Conservation (phyloP, 1,140 invertebrate species). For the Papilio polytes region DNA sequence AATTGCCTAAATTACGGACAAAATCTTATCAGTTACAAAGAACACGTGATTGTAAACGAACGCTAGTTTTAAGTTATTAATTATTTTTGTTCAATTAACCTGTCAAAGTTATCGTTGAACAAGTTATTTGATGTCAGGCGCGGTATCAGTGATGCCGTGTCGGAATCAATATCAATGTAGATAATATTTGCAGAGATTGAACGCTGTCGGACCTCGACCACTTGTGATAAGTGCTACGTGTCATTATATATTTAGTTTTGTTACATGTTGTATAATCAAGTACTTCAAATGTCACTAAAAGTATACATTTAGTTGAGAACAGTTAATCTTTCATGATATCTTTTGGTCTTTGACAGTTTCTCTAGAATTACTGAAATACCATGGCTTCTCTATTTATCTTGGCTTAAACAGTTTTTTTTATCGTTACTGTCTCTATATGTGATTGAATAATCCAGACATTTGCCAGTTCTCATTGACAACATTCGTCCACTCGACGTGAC, state of each 20-base stretch:
- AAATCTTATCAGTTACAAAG: too few species aligned
- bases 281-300: background rate
- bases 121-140: background rate
- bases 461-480: background rate
- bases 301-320: background rate
- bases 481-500: background rate
- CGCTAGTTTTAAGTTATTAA: background rate
- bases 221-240: conserved; percentile 36
- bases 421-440: background rate
- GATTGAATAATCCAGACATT: background rate
- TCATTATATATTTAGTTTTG: conserved; percentile 14
- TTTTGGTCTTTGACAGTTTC: too few species aligned
- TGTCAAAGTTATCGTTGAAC: conserved; percentile 1
- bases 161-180: conserved; percentile 40
- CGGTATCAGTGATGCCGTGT: background rate
- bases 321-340: too few species aligned
- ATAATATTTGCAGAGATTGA: conserved; percentile 39
- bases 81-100: background rate
- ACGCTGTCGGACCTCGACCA: background rate
- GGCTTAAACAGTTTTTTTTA: background rate
- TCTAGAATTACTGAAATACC: too few species aligned
- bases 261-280: background rate
- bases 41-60: too few species aligned
- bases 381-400: too few species aligned
- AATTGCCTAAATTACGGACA: too few species aligned